Base-by-base conservation (phyloP, 1,140 invertebrate genomes). In the Drosophila obscura region DNA sequence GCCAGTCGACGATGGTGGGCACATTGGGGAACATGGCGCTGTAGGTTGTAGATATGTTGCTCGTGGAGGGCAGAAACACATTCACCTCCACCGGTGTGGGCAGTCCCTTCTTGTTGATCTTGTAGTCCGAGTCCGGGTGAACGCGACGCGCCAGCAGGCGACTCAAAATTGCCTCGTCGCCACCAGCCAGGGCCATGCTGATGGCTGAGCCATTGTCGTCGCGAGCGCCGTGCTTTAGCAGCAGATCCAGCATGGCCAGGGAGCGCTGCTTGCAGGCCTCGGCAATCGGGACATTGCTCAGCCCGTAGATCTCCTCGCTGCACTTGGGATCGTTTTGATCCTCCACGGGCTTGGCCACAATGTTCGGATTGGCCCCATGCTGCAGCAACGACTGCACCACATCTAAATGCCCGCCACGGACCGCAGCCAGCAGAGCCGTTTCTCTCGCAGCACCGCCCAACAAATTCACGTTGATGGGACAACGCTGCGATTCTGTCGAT, bases 1-100 rank as follows among this genome's bases (percentile, higher is more conserved):
- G 96, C 98, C 98, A 99, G 92, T 98, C 97, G 4, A 99, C 94
- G 94, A 98, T 98, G 0, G 98, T 97, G 0, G 98, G 94, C 22
- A 43, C 95, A 53, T 96, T 95, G 5, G 98, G 98, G 89, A 97
- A 97, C 62, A 97, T 94, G 5, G 96, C 94, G 71, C 95, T 95
- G 90, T 96, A 96, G 1, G 19, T 19, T 19, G 19, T 19, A 1
- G 96, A 96, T 35, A 96, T 93, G 67, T 95, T 94, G 1, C 95
- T 93, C 50, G 94, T 94, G 8, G 93, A 94, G 4, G 94, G 79
- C 79, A 93, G 76, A 91, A 93, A 66, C 71, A 93, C 67, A 95
- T 94, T 67, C 94, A 93, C 81, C 95, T 95, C 22, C 95, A 95
- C 93, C 0, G 91, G 90, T 16, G 81, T 89, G 50, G 91, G 85